phyloP scores from a whole-genome alignment of 2,888 invertebrate species.

The Dryobota labecula region DNA sequence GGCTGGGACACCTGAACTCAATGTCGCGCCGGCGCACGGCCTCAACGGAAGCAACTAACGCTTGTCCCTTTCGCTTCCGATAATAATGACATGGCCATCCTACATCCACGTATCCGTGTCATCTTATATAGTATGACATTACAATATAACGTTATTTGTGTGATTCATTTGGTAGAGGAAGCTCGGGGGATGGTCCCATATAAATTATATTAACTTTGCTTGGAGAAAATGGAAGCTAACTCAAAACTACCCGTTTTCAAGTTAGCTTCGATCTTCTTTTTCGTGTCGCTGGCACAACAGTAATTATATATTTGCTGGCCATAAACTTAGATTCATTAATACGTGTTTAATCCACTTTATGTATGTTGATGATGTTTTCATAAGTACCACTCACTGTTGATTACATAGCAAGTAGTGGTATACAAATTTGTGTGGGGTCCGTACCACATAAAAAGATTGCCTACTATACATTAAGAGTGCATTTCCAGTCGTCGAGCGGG shows the following conservation, averaged over 20 bases:
- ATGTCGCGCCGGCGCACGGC: not conserved
- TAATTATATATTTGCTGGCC: not conserved
- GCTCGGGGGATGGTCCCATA: not conserved
- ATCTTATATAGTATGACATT: not conserved
- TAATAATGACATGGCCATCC: not conserved
- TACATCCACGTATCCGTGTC: not conserved
- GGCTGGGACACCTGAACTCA: not conserved
- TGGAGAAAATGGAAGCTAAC: too few relatives aligned
- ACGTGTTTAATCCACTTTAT: not conserved
- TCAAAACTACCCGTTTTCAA: too few relatives aligned
- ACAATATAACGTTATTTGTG: too few relatives aligned
- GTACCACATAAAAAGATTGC: not conserved
- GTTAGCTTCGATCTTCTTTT: too few relatives aligned
- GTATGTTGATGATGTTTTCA: not conserved
- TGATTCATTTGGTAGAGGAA: not conserved
- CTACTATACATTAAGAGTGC: not conserved
- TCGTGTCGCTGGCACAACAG: not conserved
- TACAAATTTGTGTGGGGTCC: not conserved
- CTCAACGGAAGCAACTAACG: not conserved
- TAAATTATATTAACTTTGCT: too few relatives aligned
- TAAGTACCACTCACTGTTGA: too few relatives aligned
- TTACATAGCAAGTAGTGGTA: not conserved
- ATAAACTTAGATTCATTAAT: not conserved
- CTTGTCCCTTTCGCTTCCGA: not conserved
- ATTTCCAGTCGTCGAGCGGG: constrained; percentile 76